Evolutionary conservation across 2,888 invertebrate species (phyloP).

Genomic region (Melikaiella ostensackeni): DNA sequence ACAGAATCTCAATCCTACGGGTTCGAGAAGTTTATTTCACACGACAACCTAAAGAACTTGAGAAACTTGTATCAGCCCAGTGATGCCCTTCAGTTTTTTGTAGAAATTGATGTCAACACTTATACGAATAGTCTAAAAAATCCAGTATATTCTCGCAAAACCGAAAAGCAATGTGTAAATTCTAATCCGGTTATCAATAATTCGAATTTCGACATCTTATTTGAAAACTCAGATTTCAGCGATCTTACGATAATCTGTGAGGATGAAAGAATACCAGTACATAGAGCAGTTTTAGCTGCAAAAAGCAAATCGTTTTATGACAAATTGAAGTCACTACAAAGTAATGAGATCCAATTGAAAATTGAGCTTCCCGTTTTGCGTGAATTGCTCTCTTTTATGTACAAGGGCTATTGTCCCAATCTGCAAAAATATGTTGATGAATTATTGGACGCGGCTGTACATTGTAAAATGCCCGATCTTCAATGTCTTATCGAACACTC

Average conservation of each 20-base stretch:
- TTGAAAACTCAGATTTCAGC: background rate
- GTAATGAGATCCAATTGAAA: background rate
- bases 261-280: background rate
- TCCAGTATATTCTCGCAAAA: no score
- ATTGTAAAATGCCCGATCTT: constrained; percentile 10
- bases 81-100: no score
- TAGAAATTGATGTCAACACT: no score
- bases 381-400: background rate
- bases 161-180: no score
- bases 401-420: background rate
- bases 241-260: background rate
- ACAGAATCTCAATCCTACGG: background rate
- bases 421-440: background rate
- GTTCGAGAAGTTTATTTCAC: background rate
- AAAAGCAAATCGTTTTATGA: background rate
- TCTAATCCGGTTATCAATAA: no score
- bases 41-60: no score
- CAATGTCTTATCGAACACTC: background rate
- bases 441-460: background rate
- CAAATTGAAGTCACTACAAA: background rate
- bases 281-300: background rate
- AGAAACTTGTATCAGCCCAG: no score
- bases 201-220: no score
- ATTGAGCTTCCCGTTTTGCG: background rate
- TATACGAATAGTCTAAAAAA: no score